Percentiles rank a stretch among this genome's conserved stretches.
Evolutionary conservation across 2,888 invertebrate species (phyloP).

Genomic region (Lobophora halterata): DNA sequence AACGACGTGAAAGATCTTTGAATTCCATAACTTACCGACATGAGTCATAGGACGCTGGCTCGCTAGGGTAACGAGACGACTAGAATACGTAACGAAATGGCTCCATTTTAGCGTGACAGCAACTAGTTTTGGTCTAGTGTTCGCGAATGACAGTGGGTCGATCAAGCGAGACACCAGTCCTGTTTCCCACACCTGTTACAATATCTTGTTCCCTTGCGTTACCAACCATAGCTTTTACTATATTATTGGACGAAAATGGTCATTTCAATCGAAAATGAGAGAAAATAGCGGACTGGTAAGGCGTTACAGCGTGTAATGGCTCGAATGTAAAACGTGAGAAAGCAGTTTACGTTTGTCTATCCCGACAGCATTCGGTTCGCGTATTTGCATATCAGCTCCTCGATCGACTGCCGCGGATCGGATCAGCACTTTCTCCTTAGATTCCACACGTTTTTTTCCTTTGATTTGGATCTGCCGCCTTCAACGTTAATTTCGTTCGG

Average conservation of each 20-base stretch:
- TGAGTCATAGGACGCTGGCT: constrained; percentile 15
- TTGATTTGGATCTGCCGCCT: constrained; percentile 31
- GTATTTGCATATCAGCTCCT: constrained; percentile 33
- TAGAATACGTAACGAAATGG: constrained; percentile 43
- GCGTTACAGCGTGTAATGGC: constrained; percentile 32
- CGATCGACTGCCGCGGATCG: constrained; percentile 44
- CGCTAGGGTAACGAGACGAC: constrained; percentile 32
- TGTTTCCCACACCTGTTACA: constrained; percentile 25
- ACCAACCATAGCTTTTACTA: no score
- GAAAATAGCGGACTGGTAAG: constrained; percentile 26
- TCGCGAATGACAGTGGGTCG: constrained; percentile 29
- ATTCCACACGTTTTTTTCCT: constrained; percentile 48
- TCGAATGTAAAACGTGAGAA: constrained; percentile 40
- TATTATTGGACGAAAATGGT: no score
- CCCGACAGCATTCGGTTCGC: constrained; percentile 17
- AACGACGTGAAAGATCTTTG: constrained; percentile 9
- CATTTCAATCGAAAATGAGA: constrained; percentile 13
- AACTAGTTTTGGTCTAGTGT: constrained; percentile 42
- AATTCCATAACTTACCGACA: constrained; percentile 8
- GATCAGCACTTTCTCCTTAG: constrained; percentile 53
- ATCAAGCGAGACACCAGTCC: constrained; percentile 28
- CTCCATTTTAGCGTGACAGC: constrained; percentile 39
- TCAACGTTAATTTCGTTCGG: constrained; percentile 62
- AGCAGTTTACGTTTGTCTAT: constrained; percentile 22
- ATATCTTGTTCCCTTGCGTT: no score